A percentile compares a stretch with the other conserved stretches of the same genome.
phyloP scores from a whole-genome alignment of 2,797 vertebrate species.

The Hypotaenidia okinawae region DNA sequence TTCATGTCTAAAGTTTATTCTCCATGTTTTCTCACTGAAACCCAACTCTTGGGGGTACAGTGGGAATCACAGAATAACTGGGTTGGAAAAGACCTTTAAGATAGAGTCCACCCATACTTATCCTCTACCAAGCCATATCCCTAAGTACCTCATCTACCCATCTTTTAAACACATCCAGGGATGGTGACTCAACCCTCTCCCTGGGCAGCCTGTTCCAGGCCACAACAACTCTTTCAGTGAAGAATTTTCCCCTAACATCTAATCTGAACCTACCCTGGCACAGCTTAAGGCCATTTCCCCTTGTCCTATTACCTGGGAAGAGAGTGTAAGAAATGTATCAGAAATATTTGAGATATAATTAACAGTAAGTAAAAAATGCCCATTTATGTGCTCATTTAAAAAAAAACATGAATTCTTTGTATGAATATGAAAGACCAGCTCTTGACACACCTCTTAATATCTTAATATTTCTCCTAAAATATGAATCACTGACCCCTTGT shows the following conservation, averaged over 20 bases:
- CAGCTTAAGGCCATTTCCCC: no score
- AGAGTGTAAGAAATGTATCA: neutral
- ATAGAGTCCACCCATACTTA: no score
- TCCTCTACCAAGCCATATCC: no score
- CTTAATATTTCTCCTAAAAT: neutral
- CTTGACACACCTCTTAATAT: neutral
- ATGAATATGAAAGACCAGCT: neutral
- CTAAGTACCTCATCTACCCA: no score
- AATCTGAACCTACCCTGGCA: no score
- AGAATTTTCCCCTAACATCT: no score
- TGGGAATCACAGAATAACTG: neutral
- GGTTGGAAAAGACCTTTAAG: no score
- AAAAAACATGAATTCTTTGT: neutral
- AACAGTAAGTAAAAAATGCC: neutral
- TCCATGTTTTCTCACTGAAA: neutral
- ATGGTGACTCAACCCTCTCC: no score
- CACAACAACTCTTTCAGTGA: no score
- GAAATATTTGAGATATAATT: neutral
- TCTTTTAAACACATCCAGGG: no score
- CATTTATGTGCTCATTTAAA: neutral
- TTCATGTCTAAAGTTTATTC: neutral
- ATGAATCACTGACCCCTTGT: neutral
- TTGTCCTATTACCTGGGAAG: no score
- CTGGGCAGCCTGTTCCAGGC: no score
- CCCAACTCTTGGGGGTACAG: neutral